Evolutionary conservation across 2,888 invertebrate genomes (phyloP).

Genomic region (Synergus itoensis): DNA sequence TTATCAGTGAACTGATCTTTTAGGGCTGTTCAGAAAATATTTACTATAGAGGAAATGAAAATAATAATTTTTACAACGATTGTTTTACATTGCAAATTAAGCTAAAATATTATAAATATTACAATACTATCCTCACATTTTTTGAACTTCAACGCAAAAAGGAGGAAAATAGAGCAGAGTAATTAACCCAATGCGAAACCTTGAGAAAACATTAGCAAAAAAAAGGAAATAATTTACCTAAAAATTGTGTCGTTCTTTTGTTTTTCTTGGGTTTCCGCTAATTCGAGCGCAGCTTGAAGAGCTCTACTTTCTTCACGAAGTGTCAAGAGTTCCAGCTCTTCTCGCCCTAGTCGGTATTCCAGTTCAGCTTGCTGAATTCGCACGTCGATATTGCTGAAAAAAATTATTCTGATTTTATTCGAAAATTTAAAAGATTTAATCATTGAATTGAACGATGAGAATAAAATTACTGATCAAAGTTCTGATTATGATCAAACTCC

Average conservation of each 20-base stretch:
- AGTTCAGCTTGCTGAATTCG: conserved; percentile 94
- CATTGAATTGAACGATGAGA: no score
- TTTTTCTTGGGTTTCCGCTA: conserved; percentile 79
- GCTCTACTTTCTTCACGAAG: conserved; percentile 91
- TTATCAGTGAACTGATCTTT: background rate
- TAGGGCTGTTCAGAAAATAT: no score
- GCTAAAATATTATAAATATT: no score
- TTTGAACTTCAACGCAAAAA: no score
- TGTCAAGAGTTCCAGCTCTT: conserved; percentile 91
- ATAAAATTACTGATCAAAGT: no score
- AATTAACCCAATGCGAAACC: no score
- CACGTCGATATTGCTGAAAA: conserved; percentile 89
- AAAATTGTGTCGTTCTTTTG: conserved; percentile 80
- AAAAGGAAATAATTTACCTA: conserved; percentile 76
- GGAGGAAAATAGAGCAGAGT: no score
- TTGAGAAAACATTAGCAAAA: background rate
- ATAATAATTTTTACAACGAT: no score
- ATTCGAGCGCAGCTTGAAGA: conserved; percentile 87
- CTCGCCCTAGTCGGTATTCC: conserved; percentile 92
- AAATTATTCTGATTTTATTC: background rate
- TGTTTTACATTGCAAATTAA: no score
- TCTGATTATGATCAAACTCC: no score
- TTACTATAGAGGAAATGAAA: no score
- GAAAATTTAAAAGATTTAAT: background rate
- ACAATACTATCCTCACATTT: no score